A percentile compares a stretch with the other conserved stretches of the same genome.
phyloP scores from a whole-genome alignment of 2,888 invertebrate genomes.

The Ectemnius lituratus region DNA sequence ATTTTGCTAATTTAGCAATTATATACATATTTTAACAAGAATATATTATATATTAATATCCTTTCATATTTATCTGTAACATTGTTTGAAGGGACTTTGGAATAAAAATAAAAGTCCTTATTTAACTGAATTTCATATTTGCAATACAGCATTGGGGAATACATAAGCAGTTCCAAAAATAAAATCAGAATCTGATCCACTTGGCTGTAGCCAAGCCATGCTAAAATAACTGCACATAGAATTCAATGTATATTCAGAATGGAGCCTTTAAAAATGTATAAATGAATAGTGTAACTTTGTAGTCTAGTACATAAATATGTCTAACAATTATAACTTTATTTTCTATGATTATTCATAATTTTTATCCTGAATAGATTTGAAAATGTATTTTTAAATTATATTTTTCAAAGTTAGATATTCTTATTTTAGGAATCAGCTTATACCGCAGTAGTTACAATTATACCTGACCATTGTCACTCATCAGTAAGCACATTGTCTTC shows the following conservation, averaged over 20 bases:
- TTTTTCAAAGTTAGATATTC: slow-evolving; percentile 16
- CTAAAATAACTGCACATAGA: slow-evolving; percentile 56
- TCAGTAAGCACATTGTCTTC: slow-evolving; percentile 74
- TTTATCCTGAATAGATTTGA: no score
- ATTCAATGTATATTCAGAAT: slow-evolving; percentile 1
- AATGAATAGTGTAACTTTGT: not conserved
- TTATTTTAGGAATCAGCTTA: slow-evolving; percentile 69
- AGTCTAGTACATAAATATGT: no score
- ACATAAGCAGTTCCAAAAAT: slow-evolving; percentile 52
- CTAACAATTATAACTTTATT: no score
- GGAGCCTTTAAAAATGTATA: slow-evolving; percentile 7
- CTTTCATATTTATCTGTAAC: not conserved
- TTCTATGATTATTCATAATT: no score
- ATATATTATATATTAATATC: not conserved
- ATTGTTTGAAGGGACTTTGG: not conserved
- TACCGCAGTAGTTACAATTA: slow-evolving; percentile 71
- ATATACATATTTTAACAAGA: not conserved
- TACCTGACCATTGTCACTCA: slow-evolving; percentile 74
- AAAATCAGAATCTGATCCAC: slow-evolving; percentile 54
- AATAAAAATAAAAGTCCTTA: not conserved
- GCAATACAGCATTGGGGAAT: not conserved
- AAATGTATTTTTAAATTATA: slow-evolving; percentile 5
- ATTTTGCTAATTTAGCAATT: not conserved
- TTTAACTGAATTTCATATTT: slow-evolving; percentile 5
- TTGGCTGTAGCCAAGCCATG: slow-evolving; percentile 54